These are phyloP conservation scores for Bombylius discolor DNA, from an alignment of 2,888 invertebrate genomes.

Conservation along the genomic window DNA sequence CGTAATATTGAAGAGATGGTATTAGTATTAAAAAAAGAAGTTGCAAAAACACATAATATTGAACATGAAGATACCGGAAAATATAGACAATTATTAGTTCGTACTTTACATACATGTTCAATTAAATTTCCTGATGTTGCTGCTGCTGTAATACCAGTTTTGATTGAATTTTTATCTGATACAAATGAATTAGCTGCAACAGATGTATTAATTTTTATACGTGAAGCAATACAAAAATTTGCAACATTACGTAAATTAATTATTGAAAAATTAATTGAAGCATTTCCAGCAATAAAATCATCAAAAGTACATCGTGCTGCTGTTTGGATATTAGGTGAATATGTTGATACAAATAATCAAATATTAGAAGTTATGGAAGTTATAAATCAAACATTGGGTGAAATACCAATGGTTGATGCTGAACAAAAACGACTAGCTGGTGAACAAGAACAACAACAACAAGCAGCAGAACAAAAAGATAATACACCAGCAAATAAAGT, in stretches of 20 bases:
- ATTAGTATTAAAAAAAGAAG: conserved; percentile 80
- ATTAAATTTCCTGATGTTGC: conserved; percentile 96
- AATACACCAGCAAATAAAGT: conserved; percentile 41
- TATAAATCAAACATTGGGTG: conserved; percentile 61
- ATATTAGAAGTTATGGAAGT: conserved; percentile 68
- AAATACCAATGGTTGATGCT: conserved; percentile 48
- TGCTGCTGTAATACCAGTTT: conserved; percentile 80
- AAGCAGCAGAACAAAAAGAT: conserved; percentile 33
- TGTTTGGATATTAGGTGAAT: conserved; percentile 96
- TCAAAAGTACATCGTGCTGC: conserved; percentile 86
- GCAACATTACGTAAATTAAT: conserved; percentile 67
- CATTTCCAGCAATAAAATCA: conserved; percentile 76
- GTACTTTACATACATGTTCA: conserved; percentile 86
- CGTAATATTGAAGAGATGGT: conserved; percentile 95
- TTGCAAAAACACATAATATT: conserved; percentile 74
- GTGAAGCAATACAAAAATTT: conserved; percentile 93
- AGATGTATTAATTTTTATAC: conserved; percentile 87
- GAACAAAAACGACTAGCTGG: conserved; percentile 62
- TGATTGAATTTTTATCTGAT: conserved; percentile 86
- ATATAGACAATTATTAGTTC: conserved; percentile 87
- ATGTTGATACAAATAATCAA: conserved; percentile 64
- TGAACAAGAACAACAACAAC: conserved; percentile 40
- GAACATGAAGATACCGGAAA: conserved; percentile 93
- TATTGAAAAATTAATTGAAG: conserved; percentile 60
- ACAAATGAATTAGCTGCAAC: conserved; percentile 80